Base-by-base conservation (phyloP, 2,888 invertebrate genomes). In the Acanthosepion lycidas region DNA sequence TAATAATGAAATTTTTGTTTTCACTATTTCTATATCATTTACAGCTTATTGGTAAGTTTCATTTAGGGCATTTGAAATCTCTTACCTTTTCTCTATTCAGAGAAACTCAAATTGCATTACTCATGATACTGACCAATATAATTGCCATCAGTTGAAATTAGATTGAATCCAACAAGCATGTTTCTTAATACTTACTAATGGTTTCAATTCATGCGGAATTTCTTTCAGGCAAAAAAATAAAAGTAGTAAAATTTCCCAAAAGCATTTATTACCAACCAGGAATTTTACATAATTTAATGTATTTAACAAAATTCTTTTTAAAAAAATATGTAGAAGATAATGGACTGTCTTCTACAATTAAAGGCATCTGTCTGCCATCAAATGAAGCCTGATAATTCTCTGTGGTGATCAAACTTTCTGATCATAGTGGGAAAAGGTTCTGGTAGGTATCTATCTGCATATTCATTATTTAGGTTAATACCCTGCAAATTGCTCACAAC, bases 1-100 rank as follows among this genome's bases (percentile, higher is more conserved):
- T 78, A 78, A 78, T n/a, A 78, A 78, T 78, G n/a, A n/a, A n/a
- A 78, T n/a, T 78, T 78, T 78, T 78, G 23, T 78, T 78, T 78
- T 33, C 59, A 59, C 59, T 59, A 59, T 59, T 6, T 23, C 78
- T 9, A 78, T 12, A 78, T n/a, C 78, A 78, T 78, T 78, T n/a
- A n/a, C 78, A 78, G 78, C 78, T 18, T 18, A 15, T 78, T 78
- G 78, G 78, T 78, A 78, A 78, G 78, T 78, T 78, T 78, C n/a
- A 78, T 78, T 33, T 15, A 33, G 78, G 78, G 33, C 78, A n/a
- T 78, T 78, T 78, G n/a, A n/a, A 78, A 78, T 8, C n/a, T 78
- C 8, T 78, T 78, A n/a, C 8, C n/a, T 78, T 15, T 23, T 78
- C n/a, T 78, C 78, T 78, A 15, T n/a, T n/a, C 6, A 8, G 78